Conservation (phyloP, 2,797 vertebrate species). For the Miichthys miiuy region DNA sequence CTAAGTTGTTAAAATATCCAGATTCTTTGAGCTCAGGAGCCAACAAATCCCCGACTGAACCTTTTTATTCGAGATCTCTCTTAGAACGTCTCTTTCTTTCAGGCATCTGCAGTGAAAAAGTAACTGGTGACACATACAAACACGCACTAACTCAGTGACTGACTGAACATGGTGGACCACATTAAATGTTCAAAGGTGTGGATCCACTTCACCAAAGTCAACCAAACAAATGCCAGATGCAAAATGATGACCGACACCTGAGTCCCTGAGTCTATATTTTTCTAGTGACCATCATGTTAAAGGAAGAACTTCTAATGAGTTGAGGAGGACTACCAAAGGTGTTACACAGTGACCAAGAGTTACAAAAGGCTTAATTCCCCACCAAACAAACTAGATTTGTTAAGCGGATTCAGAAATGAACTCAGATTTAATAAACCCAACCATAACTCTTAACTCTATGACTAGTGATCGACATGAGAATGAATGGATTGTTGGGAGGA, state of each 20-base stretch:
- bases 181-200: not conserved
- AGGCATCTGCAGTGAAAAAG: not conserved
- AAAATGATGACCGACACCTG: not conserved
- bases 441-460: too few species aligned
- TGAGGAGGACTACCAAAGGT: too few species aligned
- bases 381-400: too few species aligned
- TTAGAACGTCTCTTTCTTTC: not conserved
- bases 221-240: not conserved
- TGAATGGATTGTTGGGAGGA: not conserved
- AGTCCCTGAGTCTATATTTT: not conserved
- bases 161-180: not conserved
- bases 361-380: too few species aligned
- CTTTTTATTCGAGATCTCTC: not conserved
- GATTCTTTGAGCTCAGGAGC: not conserved
- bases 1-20: not conserved
- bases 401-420: too few species aligned
- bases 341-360: too few species aligned
- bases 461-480: not conserved
- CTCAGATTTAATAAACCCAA: too few species aligned
- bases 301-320: too few species aligned
- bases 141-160: not conserved
- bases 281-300: too few species aligned
- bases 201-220: not conserved
- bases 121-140: not conserved
- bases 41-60: not conserved